Evolutionary conservation across 2,797 vertebrate species (phyloP).

Genomic region (Muscicapa comitata): DNA sequence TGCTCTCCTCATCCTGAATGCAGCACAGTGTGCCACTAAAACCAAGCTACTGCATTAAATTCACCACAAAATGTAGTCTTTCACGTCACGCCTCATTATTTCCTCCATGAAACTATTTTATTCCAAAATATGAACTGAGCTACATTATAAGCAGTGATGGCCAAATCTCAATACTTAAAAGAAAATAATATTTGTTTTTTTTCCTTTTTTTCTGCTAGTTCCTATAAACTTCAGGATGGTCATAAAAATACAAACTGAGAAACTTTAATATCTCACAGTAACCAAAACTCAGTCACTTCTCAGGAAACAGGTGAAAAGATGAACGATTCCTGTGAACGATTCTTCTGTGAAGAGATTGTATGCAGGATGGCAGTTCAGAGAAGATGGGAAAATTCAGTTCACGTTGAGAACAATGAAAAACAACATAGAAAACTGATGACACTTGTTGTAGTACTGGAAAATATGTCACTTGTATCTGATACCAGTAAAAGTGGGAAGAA

Average conservation of each 20-base stretch:
- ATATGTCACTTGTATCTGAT: background rate
- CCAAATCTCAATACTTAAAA: background rate
- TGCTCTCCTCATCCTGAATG: background rate
- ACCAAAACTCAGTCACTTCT: background rate
- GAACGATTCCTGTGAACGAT: background rate
- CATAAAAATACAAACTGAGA: background rate
- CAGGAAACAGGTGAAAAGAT: background rate
- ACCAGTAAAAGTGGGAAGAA: background rate
- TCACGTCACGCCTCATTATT: background rate
- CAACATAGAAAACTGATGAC: background rate
- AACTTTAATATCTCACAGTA: background rate
- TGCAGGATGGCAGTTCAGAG: background rate
- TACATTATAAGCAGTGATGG: background rate
- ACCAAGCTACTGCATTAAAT: background rate
- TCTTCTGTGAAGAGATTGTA: background rate
- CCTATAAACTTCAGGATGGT: background rate
- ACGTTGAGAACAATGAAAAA: background rate
- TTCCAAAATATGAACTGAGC: background rate
- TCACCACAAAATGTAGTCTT: background rate
- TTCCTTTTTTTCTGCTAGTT: too few relatives aligned
- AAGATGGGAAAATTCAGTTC: background rate
- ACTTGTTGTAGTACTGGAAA: background rate
- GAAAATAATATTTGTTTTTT: background rate
- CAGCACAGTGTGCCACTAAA: background rate
- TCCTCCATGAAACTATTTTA: background rate